Percentiles rank a stretch among this genome's conserved stretches.
Conservation (phyloP, 2,888 invertebrate species). For the Peribatodes rhomboidaria region DNA sequence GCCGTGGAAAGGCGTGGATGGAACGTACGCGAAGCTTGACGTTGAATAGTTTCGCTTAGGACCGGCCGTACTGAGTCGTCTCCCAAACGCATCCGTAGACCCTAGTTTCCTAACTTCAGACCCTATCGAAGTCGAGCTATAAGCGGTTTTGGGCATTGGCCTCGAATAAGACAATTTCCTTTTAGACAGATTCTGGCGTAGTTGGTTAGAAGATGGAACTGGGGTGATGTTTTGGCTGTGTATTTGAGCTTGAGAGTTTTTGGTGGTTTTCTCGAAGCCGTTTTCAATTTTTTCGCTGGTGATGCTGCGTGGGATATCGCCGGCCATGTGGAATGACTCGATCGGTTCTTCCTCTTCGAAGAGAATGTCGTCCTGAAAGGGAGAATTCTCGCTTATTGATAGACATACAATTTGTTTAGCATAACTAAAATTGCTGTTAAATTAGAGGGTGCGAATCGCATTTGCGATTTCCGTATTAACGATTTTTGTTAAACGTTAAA, state of each 20-base stretch:
- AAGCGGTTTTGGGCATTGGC: conserved; percentile 67
- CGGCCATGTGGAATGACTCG: conserved; percentile 60
- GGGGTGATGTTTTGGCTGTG: conserved; percentile 52
- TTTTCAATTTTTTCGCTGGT: conserved; percentile 55
- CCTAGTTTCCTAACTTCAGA: conserved; percentile 84
- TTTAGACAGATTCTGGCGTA: conserved; percentile 71
- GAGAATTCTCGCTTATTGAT: conserved; percentile 26
- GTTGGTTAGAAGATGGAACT: conserved; percentile 59
- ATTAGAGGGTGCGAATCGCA: conserved; percentile 8
- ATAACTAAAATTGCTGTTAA: neutral
- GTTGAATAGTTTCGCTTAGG: conserved; percentile 91
- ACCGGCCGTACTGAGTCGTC: conserved; percentile 66
- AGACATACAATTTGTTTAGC: neutral
- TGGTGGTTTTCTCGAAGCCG: conserved; percentile 49
- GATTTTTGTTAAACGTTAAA: neutral
- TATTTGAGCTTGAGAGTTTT: conserved; percentile 53
- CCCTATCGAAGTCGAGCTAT: conserved; percentile 87
- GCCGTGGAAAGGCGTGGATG: conserved; percentile 93
- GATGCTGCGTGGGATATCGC: conserved; percentile 28
- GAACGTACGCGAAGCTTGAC: conserved; percentile 93
- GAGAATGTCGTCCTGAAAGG: conserved; percentile 77
- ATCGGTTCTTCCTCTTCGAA: conserved; percentile 77
- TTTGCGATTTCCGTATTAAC: too few species aligned
- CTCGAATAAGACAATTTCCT: conserved; percentile 72
- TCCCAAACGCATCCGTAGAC: conserved; percentile 72